Conservation (phyloP, 2,888 invertebrate genomes). For the Pegoplata infirma region DNA sequence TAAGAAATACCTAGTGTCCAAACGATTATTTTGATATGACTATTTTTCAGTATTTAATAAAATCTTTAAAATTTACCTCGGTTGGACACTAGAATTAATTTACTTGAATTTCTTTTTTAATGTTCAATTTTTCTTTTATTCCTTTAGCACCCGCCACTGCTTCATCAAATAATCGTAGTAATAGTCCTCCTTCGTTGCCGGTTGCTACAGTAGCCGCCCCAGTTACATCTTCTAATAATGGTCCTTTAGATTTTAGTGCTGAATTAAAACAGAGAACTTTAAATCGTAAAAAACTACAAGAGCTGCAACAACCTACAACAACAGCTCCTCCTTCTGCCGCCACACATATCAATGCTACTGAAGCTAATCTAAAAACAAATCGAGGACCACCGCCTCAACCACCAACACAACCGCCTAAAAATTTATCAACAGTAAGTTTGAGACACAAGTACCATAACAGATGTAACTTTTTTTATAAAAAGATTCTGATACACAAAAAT, state of each 20-base stretch:
- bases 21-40: not conserved
- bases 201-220: conserved; percentile 45
- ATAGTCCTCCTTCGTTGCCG: conserved; percentile 64
- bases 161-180: conserved; percentile 63
- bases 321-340: not conserved
- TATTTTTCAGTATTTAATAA: not conserved
- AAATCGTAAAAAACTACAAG: conserved; percentile 76
- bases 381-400: conserved; percentile 91
- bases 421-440: conserved; percentile 81
- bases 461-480: too few species aligned
- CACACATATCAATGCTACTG: conserved; percentile 74
- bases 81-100: too few species aligned
- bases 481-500: too few species aligned
- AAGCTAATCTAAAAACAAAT: conserved; percentile 77
- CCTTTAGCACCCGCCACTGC: conserved; percentile 58
- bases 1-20: not conserved
- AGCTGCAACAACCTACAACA: conserved; percentile 64
- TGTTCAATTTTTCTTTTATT: too few species aligned
- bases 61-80: too few species aligned
- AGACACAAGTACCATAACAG: too few species aligned
- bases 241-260: conserved; percentile 77
- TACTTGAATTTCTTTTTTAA: too few species aligned
- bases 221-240: conserved; percentile 71
- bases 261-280: conserved; percentile 78
- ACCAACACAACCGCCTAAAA: conserved; percentile 83